Conservation (phyloP, 2,797 vertebrate genomes). For the Sebastes iracundus region DNA sequence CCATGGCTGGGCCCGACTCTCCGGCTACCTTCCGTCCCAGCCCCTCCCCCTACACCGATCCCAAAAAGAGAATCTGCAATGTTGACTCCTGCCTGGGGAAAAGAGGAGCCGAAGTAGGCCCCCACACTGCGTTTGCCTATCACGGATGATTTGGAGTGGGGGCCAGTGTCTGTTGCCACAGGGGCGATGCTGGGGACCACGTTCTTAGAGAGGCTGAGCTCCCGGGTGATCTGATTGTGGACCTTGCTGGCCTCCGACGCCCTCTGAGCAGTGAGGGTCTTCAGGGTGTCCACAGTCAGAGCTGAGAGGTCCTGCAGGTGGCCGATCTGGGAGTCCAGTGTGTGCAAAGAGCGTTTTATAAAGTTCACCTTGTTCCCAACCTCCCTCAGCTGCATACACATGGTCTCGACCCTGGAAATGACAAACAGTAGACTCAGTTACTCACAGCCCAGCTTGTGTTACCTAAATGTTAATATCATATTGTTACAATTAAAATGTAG, state of each 20-base stretch:
- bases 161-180: conserved; percentile 85
- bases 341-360: conserved; percentile 96
- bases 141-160: conserved; percentile 87
- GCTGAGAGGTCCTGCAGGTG: conserved; percentile 98
- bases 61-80: conserved; percentile 90
- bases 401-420: conserved; percentile 91
- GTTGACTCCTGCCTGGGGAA: conserved; percentile 85
- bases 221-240: conserved; percentile 96
- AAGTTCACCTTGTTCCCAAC: conserved; percentile 98
- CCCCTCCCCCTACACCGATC: conserved; percentile 79
- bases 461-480: neutral
- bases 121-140: conserved; percentile 91
- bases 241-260: conserved; percentile 98
- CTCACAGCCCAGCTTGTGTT: neutral
- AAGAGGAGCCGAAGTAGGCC: conserved; percentile 88
- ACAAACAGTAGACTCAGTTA: conserved; percentile 31
- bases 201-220: conserved; percentile 97
- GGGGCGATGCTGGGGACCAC: conserved; percentile 90
- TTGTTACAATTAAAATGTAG: neutral
- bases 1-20: conserved; percentile 74
- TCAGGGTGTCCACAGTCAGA: conserved; percentile 96
- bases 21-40: conserved; percentile 67
- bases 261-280: conserved; percentile 95
- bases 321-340: conserved; percentile 98
- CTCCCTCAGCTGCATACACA: conserved; percentile 97